Base-by-base conservation (phyloP, 1,140 invertebrate species). In the Lysiphlebus fabarum region DNA sequence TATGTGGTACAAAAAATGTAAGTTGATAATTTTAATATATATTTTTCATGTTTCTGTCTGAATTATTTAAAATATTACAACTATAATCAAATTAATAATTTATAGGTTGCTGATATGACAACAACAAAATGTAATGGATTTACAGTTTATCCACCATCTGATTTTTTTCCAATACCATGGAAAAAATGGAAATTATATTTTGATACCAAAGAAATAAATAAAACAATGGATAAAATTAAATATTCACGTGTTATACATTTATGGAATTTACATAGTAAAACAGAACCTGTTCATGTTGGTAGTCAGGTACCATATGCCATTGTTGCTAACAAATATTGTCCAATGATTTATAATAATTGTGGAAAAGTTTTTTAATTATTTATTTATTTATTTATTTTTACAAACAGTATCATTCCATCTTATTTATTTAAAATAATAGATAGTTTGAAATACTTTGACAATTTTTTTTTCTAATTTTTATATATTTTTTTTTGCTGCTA, bases 141-240 rank as follows among this genome's bases (percentile, higher is more conserved):
- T 62, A 81, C 73, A n/a, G 84, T 90, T 1, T 85, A 81, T 59
- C 80, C 84, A 3, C 80, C 84, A 0, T 77, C 81, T 7, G 70
- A 79, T 0, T 88, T 90, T 63, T 90, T 88, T 70, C 83, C 87
- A 0, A 81, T 90, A 9, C 80, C 82, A 9, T 90, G 86, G 79
- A 74, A 72, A 45, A 69, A 84, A 8, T 87, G 86, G 85, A 70
- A 68, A 3, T 65, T 81, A 38, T 90, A 87, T 65, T 90, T 90
- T 54, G 74, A 84, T 11, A 61, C 70, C 1, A 66, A 80, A 11
- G 65, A 78, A 36, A 62, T 72, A 1, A 73, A 83, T 10, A 58
- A 73, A n/a, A 83, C 82, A 0, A 71, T 87, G 69, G 65, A 72
- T 3, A 66, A 71, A 45, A 66, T 85, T 0, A 71, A 79, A 45